A percentile compares a stretch with the other conserved stretches of the same genome.
These are phyloP conservation scores for Corythoichthys haematopterus DNA, from an alignment of 2,113 vertebrate species.

Conservation along the genomic window DNA sequence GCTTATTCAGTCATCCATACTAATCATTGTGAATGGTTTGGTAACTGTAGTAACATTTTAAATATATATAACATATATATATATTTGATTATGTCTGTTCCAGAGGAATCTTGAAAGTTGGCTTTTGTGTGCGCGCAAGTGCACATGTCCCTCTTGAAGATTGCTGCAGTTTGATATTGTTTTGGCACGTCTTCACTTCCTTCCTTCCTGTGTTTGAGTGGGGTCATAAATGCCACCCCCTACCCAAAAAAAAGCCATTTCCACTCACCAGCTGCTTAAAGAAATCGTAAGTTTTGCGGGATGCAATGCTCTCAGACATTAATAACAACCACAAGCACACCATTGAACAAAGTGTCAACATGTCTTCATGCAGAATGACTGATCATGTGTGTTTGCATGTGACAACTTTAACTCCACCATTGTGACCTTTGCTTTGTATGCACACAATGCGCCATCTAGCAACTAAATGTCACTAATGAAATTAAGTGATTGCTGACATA, in stretches of 20 bases:
- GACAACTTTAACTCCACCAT: slow-evolving; percentile 39
- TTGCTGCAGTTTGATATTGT: slow-evolving; percentile 60
- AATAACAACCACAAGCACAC: slow-evolving; percentile 19
- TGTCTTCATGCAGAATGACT: slow-evolving; percentile 9
- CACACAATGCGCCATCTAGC: slow-evolving; percentile 54
- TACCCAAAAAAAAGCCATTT: slow-evolving; percentile 55
- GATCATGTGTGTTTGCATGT: slow-evolving; percentile 1
- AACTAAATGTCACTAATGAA: slow-evolving; percentile 66
- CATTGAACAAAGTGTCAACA: slow-evolving; percentile 26
- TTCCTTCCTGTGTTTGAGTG: slow-evolving; percentile 79
- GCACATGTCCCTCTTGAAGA: slow-evolving; percentile 16
- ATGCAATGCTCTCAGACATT: slow-evolving; percentile 53
- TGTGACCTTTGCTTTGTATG: slow-evolving; percentile 71
- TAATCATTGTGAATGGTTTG: background rate
- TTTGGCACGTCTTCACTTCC: slow-evolving; percentile 62
- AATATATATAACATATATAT: background rate
- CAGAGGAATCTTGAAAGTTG: background rate
- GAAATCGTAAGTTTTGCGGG: slow-evolving; percentile 57
- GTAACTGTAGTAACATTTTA: no score
- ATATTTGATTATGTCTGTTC: background rate
- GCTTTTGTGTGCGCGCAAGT: background rate
- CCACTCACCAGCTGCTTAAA: slow-evolving; percentile 73
- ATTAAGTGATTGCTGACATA: slow-evolving; percentile 59
- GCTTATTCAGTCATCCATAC: background rate
- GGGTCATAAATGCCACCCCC: slow-evolving; percentile 69